phyloP scores from a whole-genome alignment of 2,797 vertebrate species.

The Melanotaenia trifasciata region DNA sequence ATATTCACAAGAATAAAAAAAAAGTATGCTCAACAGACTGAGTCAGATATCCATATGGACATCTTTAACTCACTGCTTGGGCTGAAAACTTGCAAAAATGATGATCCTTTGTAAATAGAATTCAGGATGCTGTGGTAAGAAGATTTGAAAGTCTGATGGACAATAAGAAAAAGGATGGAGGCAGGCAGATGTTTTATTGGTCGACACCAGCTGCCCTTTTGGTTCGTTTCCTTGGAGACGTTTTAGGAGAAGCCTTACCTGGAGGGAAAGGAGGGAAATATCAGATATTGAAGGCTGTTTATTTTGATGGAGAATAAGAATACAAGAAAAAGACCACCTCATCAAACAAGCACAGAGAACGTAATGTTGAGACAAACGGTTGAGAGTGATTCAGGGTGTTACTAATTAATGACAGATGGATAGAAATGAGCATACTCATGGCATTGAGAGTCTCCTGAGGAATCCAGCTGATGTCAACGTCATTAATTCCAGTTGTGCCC shows the following conservation, averaged over 20 bases:
- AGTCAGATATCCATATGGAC: constrained; percentile 30
- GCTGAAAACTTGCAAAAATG: constrained; percentile 31
- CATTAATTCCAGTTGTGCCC: constrained; percentile 76
- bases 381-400: background rate
- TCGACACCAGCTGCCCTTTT: constrained; percentile 79
- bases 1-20: background rate
- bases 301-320: background rate
- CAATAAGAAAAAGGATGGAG: constrained; percentile 31
- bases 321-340: background rate
- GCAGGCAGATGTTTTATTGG: constrained; percentile 58
- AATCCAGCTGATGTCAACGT: constrained; percentile 88
- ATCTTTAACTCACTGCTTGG: constrained; percentile 24
- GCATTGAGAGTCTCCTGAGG: constrained; percentile 85
- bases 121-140: constrained; percentile 29
- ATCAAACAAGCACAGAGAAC: background rate
- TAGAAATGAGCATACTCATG: constrained; percentile 78
- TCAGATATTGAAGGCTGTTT: constrained; percentile 10
- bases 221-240: constrained; percentile 81
- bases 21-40: constrained; percentile 16
- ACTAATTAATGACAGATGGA: background rate
- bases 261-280: constrained; percentile 48
- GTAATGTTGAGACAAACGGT: background rate
- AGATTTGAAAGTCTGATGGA: constrained; percentile 46
- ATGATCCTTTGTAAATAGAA: constrained; percentile 29
- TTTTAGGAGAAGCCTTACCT: constrained; percentile 82